phyloP scores from a whole-genome alignment of 2,797 vertebrate genomes.

The Cirrhinus molitorella region DNA sequence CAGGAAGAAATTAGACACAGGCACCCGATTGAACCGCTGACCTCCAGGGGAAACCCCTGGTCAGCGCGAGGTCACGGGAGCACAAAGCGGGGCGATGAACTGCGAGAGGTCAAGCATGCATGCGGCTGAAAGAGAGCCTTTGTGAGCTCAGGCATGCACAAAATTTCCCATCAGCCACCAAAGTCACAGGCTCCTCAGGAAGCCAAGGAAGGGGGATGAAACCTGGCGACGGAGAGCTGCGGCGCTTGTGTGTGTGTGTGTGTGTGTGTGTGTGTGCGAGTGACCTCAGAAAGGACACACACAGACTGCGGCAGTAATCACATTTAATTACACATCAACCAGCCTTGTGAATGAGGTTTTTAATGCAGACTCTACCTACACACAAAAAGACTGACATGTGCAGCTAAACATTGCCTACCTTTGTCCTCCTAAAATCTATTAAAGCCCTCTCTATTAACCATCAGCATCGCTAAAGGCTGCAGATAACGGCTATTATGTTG shows the following conservation, averaged over 20 bases:
- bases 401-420: conserved; percentile 84
- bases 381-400: conserved; percentile 79
- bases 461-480: conserved; percentile 75
- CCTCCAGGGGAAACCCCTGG: conserved; percentile 74
- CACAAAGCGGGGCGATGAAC: conserved; percentile 83
- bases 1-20: conserved; percentile 81
- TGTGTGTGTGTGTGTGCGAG: conserved; percentile 53
- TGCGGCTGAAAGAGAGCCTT: conserved; percentile 82
- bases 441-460: conserved; percentile 83
- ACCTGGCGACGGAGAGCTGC: conserved; percentile 55
- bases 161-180: conserved; percentile 83
- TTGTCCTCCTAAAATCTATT: conserved; percentile 84
- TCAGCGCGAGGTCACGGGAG: conserved; percentile 75
- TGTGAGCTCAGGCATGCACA: conserved; percentile 81
- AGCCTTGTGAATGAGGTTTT: conserved; percentile 81
- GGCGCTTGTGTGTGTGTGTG: conserved; percentile 57
- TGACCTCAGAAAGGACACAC: conserved; percentile 71
- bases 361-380: conserved; percentile 77
- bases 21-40: conserved; percentile 81
- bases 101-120: conserved; percentile 83
- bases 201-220: conserved; percentile 70
- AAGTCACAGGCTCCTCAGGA: conserved; percentile 78
- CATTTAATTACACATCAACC: conserved; percentile 87
- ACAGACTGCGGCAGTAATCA: conserved; percentile 83
- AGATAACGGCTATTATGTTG: conserved; percentile 78